Conservation (phyloP, 2,888 invertebrate genomes). For the Agrochola macilenta region DNA sequence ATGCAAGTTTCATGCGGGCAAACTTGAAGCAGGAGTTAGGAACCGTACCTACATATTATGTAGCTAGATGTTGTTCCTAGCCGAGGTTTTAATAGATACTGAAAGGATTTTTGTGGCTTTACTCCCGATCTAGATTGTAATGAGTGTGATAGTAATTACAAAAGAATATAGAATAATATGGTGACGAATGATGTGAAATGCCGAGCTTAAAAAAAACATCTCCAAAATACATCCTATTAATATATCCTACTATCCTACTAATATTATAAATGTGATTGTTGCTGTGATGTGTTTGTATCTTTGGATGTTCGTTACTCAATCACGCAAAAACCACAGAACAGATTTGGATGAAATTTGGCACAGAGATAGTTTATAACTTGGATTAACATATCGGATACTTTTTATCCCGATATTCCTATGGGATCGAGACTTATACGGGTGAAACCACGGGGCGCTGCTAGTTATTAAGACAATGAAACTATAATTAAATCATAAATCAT, state of each 20-base stretch:
- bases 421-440: too few relatives aligned
- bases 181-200: not conserved
- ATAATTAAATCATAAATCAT: not conserved
- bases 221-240: not conserved
- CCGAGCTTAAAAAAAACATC: too few relatives aligned
- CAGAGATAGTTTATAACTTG: too few relatives aligned
- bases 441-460: too few relatives aligned
- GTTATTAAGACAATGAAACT: not conserved
- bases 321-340: too few relatives aligned
- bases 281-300: too few relatives aligned
- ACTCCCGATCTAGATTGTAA: not conserved
- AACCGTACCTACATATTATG: not conserved
- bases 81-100: conserved; percentile 6
- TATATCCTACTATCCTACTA: too few relatives aligned
- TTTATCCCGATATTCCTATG: too few relatives aligned
- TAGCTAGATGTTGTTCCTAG: not conserved
- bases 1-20: conserved; percentile 63
- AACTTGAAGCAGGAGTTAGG: conserved; percentile 39
- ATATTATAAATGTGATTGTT: too few relatives aligned
- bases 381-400: too few relatives aligned
- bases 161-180: not conserved
- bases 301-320: too few relatives aligned
- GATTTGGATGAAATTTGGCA: too few relatives aligned
- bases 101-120: not conserved
- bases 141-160: not conserved